A percentile compares a stretch with the other conserved stretches of the same genome.
These are phyloP conservation scores for Empidonax alnorum DNA, from an alignment of 2,113 vertebrate species.

Conservation along the genomic window DNA sequence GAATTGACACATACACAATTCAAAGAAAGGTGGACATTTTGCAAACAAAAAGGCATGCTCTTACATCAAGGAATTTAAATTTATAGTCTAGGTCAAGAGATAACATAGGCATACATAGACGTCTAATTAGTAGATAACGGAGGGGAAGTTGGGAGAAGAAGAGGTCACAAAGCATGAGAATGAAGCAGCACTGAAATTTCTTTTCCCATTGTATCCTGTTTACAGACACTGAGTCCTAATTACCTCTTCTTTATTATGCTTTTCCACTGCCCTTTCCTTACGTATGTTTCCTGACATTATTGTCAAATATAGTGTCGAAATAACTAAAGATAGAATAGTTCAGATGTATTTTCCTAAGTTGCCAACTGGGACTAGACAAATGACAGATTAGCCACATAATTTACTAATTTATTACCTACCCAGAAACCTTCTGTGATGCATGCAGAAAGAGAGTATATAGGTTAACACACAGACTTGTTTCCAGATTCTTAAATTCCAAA, in stretches of 20 bases:
- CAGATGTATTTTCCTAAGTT: background rate
- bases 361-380: background rate
- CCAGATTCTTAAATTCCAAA: background rate
- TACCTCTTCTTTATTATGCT: background rate
- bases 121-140: background rate
- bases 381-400: background rate
- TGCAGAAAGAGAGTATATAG: background rate
- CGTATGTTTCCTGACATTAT: background rate
- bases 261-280: background rate
- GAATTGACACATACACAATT: background rate
- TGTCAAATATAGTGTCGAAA: background rate
- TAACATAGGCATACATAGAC: fast-evolving
- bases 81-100: background rate
- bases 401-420: background rate
- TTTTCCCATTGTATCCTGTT: background rate
- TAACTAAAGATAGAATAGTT: background rate
- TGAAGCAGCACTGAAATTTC: background rate
- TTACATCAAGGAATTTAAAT: background rate
- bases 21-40: background rate
- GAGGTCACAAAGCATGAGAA: background rate
- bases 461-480: background rate
- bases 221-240: background rate
- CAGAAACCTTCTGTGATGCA: background rate
- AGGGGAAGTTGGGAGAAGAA: background rate
- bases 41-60: background rate